These are phyloP conservation scores for Rotaria magnacalcarata DNA, from an alignment of 2,888 invertebrate genomes.

Conservation along the genomic window DNA sequence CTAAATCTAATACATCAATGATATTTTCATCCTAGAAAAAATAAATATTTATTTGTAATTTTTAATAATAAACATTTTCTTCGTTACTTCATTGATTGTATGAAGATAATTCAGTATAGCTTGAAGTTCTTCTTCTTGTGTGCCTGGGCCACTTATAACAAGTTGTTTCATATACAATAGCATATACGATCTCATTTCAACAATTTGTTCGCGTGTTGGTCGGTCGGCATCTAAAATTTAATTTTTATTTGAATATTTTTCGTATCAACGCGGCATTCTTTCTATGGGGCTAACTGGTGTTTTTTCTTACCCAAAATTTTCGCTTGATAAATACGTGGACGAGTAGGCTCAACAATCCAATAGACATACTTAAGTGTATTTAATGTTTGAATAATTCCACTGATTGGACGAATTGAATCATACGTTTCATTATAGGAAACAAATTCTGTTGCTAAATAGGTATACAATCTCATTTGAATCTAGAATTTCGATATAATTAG, in stretches of 20 bases:
- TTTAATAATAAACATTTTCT: neutral
- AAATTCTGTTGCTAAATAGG: slow-evolving; percentile 95
- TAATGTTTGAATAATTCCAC: slow-evolving; percentile 92
- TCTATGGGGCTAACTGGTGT: no score
- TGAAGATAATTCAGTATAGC: slow-evolving; percentile 94
- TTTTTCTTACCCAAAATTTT: slow-evolving; percentile 61
- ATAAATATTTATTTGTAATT: neutral
- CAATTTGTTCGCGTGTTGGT: slow-evolving; percentile 37
- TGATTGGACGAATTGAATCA: slow-evolving; percentile 88
- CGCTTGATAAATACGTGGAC: slow-evolving; percentile 87
- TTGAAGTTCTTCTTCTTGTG: slow-evolving; percentile 96
- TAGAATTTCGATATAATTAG: slow-evolving; percentile 48
- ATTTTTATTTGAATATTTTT: neutral
- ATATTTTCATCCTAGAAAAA: slow-evolving; percentile 81
- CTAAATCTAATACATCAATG: slow-evolving; percentile 91
- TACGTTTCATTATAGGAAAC: slow-evolving; percentile 93
- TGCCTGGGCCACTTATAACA: slow-evolving; percentile 74
- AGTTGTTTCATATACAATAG: slow-evolving; percentile 45
- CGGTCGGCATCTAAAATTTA: slow-evolving; percentile 62
- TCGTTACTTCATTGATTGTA: slow-evolving; percentile 83
- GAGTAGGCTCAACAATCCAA: slow-evolving; percentile 91
- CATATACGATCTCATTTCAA: slow-evolving; percentile 43
- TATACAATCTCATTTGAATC: slow-evolving; percentile 80
- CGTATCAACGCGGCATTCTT: no score
- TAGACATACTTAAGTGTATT: slow-evolving; percentile 98